Percentiles rank a stretch among this genome's conserved stretches.
Evolutionary conservation across 2,113 vertebrate species (phyloP).

Genomic region (Lethenteron reissneri): DNA sequence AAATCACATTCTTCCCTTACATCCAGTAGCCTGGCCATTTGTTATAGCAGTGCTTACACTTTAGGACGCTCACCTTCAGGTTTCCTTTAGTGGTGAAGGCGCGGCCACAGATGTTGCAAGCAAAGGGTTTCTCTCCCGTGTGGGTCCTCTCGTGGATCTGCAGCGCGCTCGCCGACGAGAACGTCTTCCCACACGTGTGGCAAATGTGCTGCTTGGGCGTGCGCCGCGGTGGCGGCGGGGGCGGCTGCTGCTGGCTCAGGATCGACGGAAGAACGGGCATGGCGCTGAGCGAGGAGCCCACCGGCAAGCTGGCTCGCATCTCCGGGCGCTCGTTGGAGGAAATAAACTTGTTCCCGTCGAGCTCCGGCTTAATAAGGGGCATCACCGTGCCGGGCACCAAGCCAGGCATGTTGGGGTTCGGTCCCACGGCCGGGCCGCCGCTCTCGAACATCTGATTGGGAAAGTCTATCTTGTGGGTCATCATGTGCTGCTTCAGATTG

Average conservation of each 20-base stretch:
- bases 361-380: slow-evolving; percentile 85
- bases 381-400: slow-evolving; percentile 55
- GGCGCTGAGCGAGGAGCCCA: neutral
- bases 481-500: slow-evolving; percentile 53
- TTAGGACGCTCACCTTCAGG: slow-evolving; percentile 48
- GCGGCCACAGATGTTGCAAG: slow-evolving; percentile 89
- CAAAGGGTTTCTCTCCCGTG: slow-evolving; percentile 95
- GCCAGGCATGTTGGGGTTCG: slow-evolving; percentile 55
- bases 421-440: slow-evolving; percentile 39
- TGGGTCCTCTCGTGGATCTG: slow-evolving; percentile 98
- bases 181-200: slow-evolving; percentile 92
- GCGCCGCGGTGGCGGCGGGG: slow-evolving; percentile 66
- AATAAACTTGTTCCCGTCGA: slow-evolving; percentile 71
- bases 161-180: slow-evolving; percentile 92
- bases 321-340: slow-evolving; percentile 54
- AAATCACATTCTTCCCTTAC: too few relatives aligned
- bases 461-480: slow-evolving; percentile 40
- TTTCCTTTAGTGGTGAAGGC: slow-evolving; percentile 99
- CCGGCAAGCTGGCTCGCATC: slow-evolving; percentile 50
- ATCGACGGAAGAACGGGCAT: slow-evolving; percentile 1
- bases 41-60: too few relatives aligned
- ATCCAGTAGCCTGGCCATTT: too few relatives aligned
- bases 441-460: slow-evolving; percentile 40
- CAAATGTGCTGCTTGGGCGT: slow-evolving; percentile 99
- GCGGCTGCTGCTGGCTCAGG: slow-evolving; percentile 31